Percentiles rank a stretch among this genome's conserved stretches.
phyloP scores from a whole-genome alignment of 2,888 invertebrate genomes.

The Drosophila neonasuta region DNA sequence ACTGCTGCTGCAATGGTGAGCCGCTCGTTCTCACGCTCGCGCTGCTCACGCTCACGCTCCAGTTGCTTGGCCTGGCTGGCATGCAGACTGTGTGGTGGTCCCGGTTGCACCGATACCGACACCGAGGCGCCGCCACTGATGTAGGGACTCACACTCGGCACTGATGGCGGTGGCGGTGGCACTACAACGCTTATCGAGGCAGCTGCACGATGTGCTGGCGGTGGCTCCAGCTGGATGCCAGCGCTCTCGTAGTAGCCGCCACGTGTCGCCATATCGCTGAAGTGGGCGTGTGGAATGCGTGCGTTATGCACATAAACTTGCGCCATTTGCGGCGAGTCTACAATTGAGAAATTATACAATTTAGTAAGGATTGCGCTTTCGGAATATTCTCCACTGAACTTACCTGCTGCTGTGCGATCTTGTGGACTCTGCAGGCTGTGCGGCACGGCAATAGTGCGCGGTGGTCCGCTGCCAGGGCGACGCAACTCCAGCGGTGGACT shows the following conservation, averaged over 20 bases:
- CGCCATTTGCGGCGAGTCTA: conserved; percentile 87
- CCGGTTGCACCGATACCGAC: conserved; percentile 54
- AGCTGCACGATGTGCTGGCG: conserved; percentile 84
- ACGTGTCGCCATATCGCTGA: conserved; percentile 82
- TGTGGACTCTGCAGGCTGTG: conserved; percentile 88
- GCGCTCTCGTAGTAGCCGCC: conserved; percentile 83
- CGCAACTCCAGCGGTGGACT: conserved; percentile 90
- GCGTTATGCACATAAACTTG: conserved; percentile 85
- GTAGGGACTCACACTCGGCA: conserved; percentile 66
- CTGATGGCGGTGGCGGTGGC: conserved; percentile 78
- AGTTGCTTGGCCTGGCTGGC: conserved; percentile 74
- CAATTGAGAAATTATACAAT: not conserved
- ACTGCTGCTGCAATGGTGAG: conserved; percentile 62
- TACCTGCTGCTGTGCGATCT: conserved; percentile 86
- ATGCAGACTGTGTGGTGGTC: conserved; percentile 69
- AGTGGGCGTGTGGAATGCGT: conserved; percentile 83
- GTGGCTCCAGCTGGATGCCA: conserved; percentile 83
- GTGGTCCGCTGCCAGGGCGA: conserved; percentile 84
- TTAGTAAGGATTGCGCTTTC: not conserved
- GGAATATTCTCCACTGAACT: not conserved
- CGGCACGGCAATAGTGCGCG: conserved; percentile 86
- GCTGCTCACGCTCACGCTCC: conserved; percentile 80
- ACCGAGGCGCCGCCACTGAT: conserved; percentile 61
- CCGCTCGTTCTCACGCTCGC: conserved; percentile 74
- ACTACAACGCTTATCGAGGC: conserved; percentile 82